phyloP scores from a whole-genome alignment of 2,797 vertebrate species.

The Sarcoramphus papa region DNA sequence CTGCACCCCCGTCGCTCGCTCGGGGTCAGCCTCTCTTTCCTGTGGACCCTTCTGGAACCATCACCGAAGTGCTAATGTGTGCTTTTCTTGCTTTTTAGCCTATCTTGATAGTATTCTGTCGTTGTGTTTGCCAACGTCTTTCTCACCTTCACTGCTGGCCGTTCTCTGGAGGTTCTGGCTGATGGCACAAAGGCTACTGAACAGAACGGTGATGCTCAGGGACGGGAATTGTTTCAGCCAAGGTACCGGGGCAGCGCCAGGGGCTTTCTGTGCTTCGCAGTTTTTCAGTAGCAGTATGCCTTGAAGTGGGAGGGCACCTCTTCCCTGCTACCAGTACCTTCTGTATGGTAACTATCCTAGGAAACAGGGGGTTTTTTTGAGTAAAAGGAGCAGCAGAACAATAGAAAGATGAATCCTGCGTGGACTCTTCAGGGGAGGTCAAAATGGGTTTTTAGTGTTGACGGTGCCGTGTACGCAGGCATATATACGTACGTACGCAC shows the following conservation, averaged over 20 bases:
- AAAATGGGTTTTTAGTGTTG: not conserved
- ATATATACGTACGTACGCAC: fast-evolving
- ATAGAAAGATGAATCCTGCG: not conserved
- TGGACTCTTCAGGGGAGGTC: not conserved
- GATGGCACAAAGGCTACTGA: conserved; percentile 69
- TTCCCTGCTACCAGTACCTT: not conserved
- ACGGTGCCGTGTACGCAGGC: fast-evolving
- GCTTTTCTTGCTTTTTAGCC: conserved; percentile 70
- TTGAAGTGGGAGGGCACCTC: not conserved
- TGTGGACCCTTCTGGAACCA: conserved; percentile 36
- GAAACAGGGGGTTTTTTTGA: not conserved
- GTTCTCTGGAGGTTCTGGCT: conserved; percentile 76
- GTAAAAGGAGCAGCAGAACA: not conserved
- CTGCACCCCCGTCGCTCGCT: not conserved
- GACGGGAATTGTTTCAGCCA: conserved; percentile 29
- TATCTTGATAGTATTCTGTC: conserved; percentile 64
- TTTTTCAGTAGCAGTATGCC: not conserved
- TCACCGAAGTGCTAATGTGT: conserved; percentile 78
- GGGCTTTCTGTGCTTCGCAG: not conserved
- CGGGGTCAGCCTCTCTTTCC: not conserved
- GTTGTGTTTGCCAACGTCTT: conserved; percentile 34
- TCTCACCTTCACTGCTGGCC: conserved; percentile 66
- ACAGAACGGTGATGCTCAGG: conserved; percentile 69
- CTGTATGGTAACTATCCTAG: not conserved
- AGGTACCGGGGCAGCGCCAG: not conserved